Evolutionary conservation across 2,888 invertebrate genomes (phyloP), one percentile per base, ranked within the genome.

Genomic region (Drepanosiphum platanoidis): DNA sequence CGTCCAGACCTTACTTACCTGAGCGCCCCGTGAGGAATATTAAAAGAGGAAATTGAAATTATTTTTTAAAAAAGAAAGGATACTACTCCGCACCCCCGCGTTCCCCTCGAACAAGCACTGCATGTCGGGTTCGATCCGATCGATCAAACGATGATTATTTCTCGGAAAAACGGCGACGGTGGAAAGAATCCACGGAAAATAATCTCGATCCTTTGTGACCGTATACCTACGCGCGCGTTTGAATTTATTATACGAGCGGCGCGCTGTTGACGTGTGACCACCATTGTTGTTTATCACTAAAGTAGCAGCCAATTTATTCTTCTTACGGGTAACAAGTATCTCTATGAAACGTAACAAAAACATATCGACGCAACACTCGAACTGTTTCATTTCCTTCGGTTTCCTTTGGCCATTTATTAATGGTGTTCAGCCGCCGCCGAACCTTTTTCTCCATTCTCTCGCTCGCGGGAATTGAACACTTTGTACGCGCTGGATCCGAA

Each of bases 401-500:
- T 79, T 79, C 79, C 79, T 32, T 46, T 30, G 66, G 79, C 66
- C 80, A 27, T 80, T 70, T 80, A 80, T 80, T 80, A 80, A 80
- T 36, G 70, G 80, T 30, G 80, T 58, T 52, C 70, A 32, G 27
- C 58, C 3, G 13, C 13, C n/a, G 80, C 46, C 5, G 70, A 27
- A 70, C 80, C 70, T 71, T 70, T 52, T 70, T 52, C n/a, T n/a
- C 79, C 46, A 34, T 52, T 27, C 80, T 30, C 71, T 36, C 80
- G 80, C 80, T 58, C 81, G n/a, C n/a, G 81, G 81, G 81, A 81
- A 71, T 81, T 71, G 81, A 71, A 81, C 77, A 77, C 77, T 77
- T 77, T 77, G 61, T 77, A 61, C 72, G 46, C 72, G 72, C 39
- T 64, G 82, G 74, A 82, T 74, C 61, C 34, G 64, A 82, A 82